phyloP scores from a whole-genome alignment of 2,113 vertebrate species.

The Furnarius figulus region DNA sequence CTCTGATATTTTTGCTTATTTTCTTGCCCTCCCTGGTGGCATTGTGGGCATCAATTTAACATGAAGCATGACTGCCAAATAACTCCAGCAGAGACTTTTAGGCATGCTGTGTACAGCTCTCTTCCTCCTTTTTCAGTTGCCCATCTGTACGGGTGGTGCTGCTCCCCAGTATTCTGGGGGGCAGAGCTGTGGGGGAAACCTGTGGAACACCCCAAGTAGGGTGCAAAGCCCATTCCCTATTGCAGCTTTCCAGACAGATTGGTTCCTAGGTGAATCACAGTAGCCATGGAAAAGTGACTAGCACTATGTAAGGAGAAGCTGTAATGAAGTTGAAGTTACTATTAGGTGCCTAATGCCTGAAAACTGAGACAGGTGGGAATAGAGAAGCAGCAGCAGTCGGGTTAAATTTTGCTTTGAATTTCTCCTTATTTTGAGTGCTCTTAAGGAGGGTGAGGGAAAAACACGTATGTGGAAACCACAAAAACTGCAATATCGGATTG shows the following conservation, averaged over 20 bases:
- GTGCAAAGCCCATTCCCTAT: not conserved
- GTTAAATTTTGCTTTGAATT: not conserved
- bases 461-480: fast-evolving
- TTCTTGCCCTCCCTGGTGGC: not conserved
- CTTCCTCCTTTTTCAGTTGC: not conserved
- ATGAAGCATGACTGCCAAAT: not conserved
- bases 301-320: not conserved
- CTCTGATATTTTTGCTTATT: not conserved
- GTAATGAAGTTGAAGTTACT: not conserved
- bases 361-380: not conserved
- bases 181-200: not conserved
- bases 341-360: not conserved
- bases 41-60: not conserved
- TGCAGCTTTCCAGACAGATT: not conserved
- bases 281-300: not conserved
- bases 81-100: not conserved
- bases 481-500: not conserved
- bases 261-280: not conserved
- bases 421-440: not conserved
- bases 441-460: not conserved
- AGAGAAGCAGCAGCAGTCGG: not conserved
- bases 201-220: not conserved
- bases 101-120: not conserved
- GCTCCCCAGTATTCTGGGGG: not conserved
- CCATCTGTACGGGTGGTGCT: not conserved